Percentiles rank a stretch among this genome's conserved stretches.
These are phyloP conservation scores for Rhaphigaster nebulosa DNA, from an alignment of 2,888 invertebrate genomes.

Conservation along the genomic window DNA sequence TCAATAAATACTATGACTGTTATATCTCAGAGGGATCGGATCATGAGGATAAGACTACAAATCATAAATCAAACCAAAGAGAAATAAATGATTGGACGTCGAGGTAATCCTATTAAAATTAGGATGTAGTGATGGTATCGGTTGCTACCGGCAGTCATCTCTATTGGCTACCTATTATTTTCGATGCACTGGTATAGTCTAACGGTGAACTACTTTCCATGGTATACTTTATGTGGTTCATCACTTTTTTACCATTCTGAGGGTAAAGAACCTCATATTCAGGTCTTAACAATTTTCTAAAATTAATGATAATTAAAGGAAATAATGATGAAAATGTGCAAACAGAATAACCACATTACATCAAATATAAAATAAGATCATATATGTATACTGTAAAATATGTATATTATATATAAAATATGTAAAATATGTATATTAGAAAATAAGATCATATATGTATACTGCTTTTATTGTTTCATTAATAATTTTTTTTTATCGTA, in stretches of 20 bases:
- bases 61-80: constrained; percentile 55
- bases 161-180: neutral
- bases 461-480: too few relatives aligned
- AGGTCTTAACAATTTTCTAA: neutral
- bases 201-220: neutral
- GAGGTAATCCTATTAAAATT: constrained; percentile 58
- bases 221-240: neutral
- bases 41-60: constrained; percentile 24
- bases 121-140: constrained; percentile 50
- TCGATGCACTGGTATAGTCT: neutral
- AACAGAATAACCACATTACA: neutral
- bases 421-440: too few relatives aligned
- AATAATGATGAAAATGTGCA: neutral
- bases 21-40: constrained; percentile 7
- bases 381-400: too few relatives aligned
- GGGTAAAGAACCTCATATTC: neutral
- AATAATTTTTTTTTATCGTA: too few relatives aligned
- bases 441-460: too few relatives aligned
- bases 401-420: too few relatives aligned
- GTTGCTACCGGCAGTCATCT: neutral
- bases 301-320: neutral
- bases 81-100: constrained; percentile 52
- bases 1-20: neutral
- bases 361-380: neutral
- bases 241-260: neutral